These are phyloP conservation scores for Oscheius onirici DNA, from an alignment of 2,888 invertebrate species.

Conservation along the genomic window DNA sequence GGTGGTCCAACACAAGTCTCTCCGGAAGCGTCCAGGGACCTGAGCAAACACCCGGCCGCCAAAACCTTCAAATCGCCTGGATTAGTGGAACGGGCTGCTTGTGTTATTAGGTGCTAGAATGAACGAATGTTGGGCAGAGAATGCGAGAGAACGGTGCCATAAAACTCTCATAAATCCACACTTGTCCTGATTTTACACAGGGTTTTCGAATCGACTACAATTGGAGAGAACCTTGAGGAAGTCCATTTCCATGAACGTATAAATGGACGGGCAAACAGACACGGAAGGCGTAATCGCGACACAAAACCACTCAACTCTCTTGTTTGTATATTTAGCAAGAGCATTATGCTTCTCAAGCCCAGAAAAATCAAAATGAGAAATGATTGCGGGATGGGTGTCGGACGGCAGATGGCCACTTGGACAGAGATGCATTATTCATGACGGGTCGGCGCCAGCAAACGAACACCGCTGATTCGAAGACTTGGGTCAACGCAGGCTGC, in stretches of 20 bases:
- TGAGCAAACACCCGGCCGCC: slow-evolving; percentile 25
- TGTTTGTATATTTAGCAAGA: slow-evolving; percentile 18
- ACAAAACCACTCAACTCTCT: slow-evolving; percentile 27
- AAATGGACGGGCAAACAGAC: slow-evolving; percentile 26
- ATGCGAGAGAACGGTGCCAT: slow-evolving; percentile 6
- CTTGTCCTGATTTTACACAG: slow-evolving; percentile 1
- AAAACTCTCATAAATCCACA: slow-evolving; percentile 19
- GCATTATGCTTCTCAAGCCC: neutral
- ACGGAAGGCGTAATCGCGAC: slow-evolving; percentile 33
- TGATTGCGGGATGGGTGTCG: neutral
- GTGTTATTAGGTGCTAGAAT: neutral
- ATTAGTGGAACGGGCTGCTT: neutral
- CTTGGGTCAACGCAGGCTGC: slow-evolving; percentile 3
- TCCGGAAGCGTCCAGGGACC: slow-evolving; percentile 19
- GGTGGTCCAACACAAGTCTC: slow-evolving; percentile 2
- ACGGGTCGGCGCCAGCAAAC: slow-evolving; percentile 9
- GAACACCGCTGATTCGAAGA: slow-evolving; percentile 8
- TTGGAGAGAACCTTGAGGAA: neutral
- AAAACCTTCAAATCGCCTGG: slow-evolving; percentile 24
- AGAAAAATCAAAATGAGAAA: slow-evolving; percentile 1
- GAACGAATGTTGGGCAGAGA: neutral
- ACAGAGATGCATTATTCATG: slow-evolving; percentile 23
- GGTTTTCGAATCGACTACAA: neutral
- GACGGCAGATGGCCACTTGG: slow-evolving; percentile 19
- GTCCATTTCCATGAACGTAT: slow-evolving; percentile 16